phyloP scores from a whole-genome alignment of 2,888 invertebrate genomes.

The Epistrophe grossulariae region DNA sequence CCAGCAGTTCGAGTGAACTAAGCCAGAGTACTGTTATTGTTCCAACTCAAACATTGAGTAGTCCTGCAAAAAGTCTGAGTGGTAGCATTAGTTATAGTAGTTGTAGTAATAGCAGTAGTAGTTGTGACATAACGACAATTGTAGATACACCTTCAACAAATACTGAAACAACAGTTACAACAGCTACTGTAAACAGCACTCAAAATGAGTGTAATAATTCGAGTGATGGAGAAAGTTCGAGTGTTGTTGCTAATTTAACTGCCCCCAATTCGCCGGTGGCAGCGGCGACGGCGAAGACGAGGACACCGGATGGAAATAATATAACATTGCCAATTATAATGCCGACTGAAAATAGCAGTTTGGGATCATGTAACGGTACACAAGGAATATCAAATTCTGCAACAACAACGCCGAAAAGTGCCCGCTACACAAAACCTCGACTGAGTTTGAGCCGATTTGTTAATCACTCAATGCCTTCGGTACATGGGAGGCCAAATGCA shows the following conservation, averaged over 20 bases:
- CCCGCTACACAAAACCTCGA: conserved; percentile 82
- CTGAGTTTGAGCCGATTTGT: conserved; percentile 83
- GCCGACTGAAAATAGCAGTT: conserved; percentile 79
- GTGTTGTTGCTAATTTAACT: not conserved
- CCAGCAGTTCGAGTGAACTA: conserved; percentile 82
- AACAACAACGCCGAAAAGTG: conserved; percentile 82
- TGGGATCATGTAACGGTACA: conserved; percentile 76
- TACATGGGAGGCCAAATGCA: conserved; percentile 83
- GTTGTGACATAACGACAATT: conserved; percentile 78
- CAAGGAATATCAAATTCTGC: conserved; percentile 80
- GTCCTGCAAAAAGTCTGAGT: conserved; percentile 80
- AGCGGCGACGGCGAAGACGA: conserved; percentile 66
- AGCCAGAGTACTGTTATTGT: conserved; percentile 81
- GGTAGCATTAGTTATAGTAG: conserved; percentile 75
- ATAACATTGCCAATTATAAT: conserved; percentile 81
- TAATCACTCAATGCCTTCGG: conserved; percentile 83
- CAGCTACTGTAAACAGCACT: conserved; percentile 46
- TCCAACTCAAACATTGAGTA: conserved; percentile 60
- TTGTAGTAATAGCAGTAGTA: conserved; percentile 77
- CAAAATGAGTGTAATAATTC: conserved; percentile 53
- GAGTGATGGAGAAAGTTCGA: conserved; percentile 48
- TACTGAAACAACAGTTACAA: conserved; percentile 57
- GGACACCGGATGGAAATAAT: conserved; percentile 59
- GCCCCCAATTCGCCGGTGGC: conserved; percentile 13
- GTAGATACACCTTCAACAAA: conserved; percentile 66